Evolutionary conservation across 2,888 invertebrate genomes (phyloP), one percentile per base, ranked within the genome.

Genomic region (Drosophila falleni): DNA sequence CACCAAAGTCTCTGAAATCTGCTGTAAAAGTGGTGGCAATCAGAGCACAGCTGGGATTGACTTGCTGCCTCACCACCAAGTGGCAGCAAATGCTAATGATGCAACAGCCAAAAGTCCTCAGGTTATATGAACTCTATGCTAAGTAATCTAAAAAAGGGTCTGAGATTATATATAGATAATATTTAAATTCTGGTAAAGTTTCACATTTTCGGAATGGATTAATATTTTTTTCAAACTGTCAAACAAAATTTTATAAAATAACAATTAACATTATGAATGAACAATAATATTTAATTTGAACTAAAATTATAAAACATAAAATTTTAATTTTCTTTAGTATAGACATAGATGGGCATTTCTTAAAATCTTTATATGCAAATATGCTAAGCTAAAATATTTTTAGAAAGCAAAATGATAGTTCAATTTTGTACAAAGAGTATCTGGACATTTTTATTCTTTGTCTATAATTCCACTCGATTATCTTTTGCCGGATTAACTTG

Each of bases 21-120:
- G 13, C 3, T 19, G 31, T 2, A 49, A 41, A 19, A 42, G 61
- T 69, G 64, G 74, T 69, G 65, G 49, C 44, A 66, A 44, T 47
- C 33, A 62, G 62, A 55, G 61, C 71, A 53, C 71, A 71, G 75
- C 77, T 75, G 76, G 51, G 59, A 71, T 71, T 75, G 77, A 75
- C 62, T 71, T 71, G 49, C 55, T 64, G 69, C 39, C 19, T n/a
- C 39, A 29, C 16, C 46, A 51, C 54, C 15, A 44, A 50, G 54
- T 59, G 42, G 23, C 42, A 68, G 31, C 62, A 26, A 64, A 61
- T 69, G 79, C 74, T 74, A 69, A 73, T 73, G 67, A 72, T 73
- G 73, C 59, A 71, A 47, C 63, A 51, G 37, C 46, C 46, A 3
- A 47, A 58, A 58, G 26, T 11, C 46, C 58, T 35, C 19, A n/a